Base-by-base conservation (phyloP, 2,113 vertebrate genomes). In the Athene cunicularia region DNA sequence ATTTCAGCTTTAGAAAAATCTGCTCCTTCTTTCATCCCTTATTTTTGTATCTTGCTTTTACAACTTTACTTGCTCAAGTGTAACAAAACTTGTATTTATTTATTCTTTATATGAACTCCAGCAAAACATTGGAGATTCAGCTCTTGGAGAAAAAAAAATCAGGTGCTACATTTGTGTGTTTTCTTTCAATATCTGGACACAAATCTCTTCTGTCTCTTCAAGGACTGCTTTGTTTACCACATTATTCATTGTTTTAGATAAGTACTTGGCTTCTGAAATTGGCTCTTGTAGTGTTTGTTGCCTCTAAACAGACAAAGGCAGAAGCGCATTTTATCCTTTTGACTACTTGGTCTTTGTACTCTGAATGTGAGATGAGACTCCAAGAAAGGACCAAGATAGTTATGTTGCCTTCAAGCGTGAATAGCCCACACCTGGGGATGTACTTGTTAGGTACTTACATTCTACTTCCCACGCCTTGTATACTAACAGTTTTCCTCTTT, bases 221-320 rank as follows among this genome's bases (percentile, higher is more conserved):
- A 95, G 68, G 82, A 92, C 92, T 93, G 45, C 45, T 94, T 94
- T 96, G 55, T 90, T 95, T 95, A 82, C 8, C 6, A 66, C 23
- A 32, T 72, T 73, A 77, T 75, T 70, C 28, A 56, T 96, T 94
- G 92, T 82, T 96, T 94, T 94, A 90, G 72, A 23, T 88, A 89
- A 91, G 26, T 79, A 80, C 58, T 60, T 91, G 50, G 76, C 50
- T 88, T 96, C 74, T 91, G 75, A 88, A 58, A 23, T 52, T 83
- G 47, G 26, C 53, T 90, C 41, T 80, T 81, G 23, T 73, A 33
- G 16, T 56, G 49, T 85, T 82, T 84, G 49, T 72, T 63, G 58
- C 82, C 53, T 95, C 88, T 95, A 55, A 96, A 87, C 12, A 52
- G 47, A 58, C 53, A 86, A 94, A 90, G 49, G 39, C 50, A 95